Evolutionary conservation across 2,888 invertebrate genomes (phyloP), one percentile per base, ranked within the genome.

Genomic region (Stegophylla sp.): DNA sequence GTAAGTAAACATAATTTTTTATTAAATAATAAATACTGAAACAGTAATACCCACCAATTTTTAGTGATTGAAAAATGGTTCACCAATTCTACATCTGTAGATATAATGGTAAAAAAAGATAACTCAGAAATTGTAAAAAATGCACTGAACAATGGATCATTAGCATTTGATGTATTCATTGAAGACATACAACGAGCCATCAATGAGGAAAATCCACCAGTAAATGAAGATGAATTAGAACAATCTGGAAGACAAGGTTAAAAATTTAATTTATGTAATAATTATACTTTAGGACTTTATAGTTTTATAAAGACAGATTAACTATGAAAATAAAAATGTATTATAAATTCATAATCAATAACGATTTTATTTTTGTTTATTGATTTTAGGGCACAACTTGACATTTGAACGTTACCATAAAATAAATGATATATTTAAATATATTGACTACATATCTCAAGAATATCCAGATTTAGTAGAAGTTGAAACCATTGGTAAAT

Each of bases 321-420:
- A 26, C 26, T 17, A 34, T 34, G 34, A 34, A 34, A n/a, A 26
- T 4, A 20, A 34, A 51, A 56, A 51, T 71, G 43, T 51, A n/a
- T 28, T 17, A 72, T 43, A 26, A 56, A 56, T 56, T 20, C 28
- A 17, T 5, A 48, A 66, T 23, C 67, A 45, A 53, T 4, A 56
- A 26, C 45, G 1, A 26, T 45, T 51, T 79, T 51, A 34, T 10
- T 81, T 20, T 7, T 45, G n/a, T 43, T 34, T 34, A 20, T 43
- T 72, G 15, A 41, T 75, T 74, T 59, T 82, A 88, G 88, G 88
- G 76, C 91, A 90, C 85, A 88, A 89, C 64, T 88, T 94, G 87
- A 92, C 93, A 83, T 95, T 94, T 93, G 89, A 89, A 84, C 90
- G 92, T 74, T 95, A 92, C 85, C 92, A 94, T 85, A 90, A 91